These are phyloP conservation scores for Triplophysa siluroides DNA, from an alignment of 2,113 vertebrate genomes.

Conservation along the genomic window DNA sequence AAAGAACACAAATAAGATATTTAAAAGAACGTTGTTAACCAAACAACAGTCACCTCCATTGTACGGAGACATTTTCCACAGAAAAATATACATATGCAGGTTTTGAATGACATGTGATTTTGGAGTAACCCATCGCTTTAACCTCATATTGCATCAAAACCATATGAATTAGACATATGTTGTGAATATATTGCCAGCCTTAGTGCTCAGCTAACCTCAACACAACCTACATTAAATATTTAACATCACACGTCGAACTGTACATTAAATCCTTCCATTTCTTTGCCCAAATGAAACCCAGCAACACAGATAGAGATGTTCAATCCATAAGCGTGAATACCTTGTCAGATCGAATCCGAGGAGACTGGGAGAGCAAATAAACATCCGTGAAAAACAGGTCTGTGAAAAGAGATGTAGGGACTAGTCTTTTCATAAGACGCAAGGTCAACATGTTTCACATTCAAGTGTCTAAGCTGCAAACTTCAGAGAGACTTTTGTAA, in stretches of 20 bases:
- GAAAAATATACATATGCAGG: too few relatives aligned
- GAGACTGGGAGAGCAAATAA: neutral
- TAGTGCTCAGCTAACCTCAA: neutral
- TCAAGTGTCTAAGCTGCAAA: neutral
- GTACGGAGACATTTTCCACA: too few relatives aligned
- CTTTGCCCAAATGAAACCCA: too few relatives aligned
- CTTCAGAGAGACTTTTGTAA: neutral
- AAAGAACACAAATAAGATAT: too few relatives aligned
- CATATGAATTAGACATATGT: neutral
- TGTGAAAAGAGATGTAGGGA: neutral
- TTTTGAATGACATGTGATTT: too few relatives aligned
- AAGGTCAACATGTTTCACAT: slow-evolving; percentile 5
- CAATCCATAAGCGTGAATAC: slow-evolving; percentile 12
- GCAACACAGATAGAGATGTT: neutral
- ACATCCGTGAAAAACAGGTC: neutral
- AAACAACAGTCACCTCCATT: too few relatives aligned
- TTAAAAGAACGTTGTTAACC: too few relatives aligned
- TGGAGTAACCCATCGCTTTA: too few relatives aligned
- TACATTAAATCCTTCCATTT: neutral
- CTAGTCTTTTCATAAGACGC: neutral
- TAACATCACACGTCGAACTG: slow-evolving; percentile 1
- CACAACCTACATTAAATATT: neutral
- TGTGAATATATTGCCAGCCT: neutral
- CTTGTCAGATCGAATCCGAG: neutral
- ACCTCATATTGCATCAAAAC: too few relatives aligned